These are phyloP conservation scores for Flexamia atlantica DNA, from an alignment of 2,888 invertebrate species.

Conservation along the genomic window DNA sequence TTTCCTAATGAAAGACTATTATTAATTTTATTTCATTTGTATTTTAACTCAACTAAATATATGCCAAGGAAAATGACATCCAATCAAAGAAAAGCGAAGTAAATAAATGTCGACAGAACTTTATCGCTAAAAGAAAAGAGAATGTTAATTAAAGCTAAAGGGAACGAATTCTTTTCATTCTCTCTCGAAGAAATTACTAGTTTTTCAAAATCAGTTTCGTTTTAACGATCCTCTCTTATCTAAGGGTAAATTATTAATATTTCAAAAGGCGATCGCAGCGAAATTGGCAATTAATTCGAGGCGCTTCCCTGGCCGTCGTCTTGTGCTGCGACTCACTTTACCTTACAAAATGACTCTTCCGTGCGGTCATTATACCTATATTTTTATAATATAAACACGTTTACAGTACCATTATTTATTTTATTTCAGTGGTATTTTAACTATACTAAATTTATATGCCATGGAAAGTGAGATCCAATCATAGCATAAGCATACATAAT, in stretches of 20 bases:
- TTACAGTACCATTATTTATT: too few relatives aligned
- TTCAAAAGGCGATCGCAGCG: conserved; percentile 50
- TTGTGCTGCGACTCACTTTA: background rate
- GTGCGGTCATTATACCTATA: too few relatives aligned
- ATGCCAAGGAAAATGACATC: background rate
- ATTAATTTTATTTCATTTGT: too few relatives aligned
- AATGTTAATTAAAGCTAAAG: conserved; percentile 47
- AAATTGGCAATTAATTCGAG: conserved; percentile 53
- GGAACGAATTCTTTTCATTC: conserved; percentile 42
- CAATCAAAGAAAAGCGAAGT: conserved; percentile 27
- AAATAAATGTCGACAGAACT: conserved; percentile 32
- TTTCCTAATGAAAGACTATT: too few relatives aligned
- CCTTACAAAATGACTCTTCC: background rate
- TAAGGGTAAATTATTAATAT: conserved; percentile 53
- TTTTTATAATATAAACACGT: too few relatives aligned
- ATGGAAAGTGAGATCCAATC: too few relatives aligned
- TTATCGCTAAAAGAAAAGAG: background rate
- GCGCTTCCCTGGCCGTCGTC: background rate
- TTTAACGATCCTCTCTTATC: conserved; percentile 51
- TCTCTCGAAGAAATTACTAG: conserved; percentile 45
- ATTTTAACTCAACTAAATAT: too few relatives aligned
- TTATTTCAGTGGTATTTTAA: too few relatives aligned
- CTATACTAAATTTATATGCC: too few relatives aligned
- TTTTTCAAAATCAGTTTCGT: conserved; percentile 48
- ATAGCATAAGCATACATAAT: too few relatives aligned